phyloP scores from a whole-genome alignment of 2,113 vertebrate genomes.

The Otus sunia region DNA sequence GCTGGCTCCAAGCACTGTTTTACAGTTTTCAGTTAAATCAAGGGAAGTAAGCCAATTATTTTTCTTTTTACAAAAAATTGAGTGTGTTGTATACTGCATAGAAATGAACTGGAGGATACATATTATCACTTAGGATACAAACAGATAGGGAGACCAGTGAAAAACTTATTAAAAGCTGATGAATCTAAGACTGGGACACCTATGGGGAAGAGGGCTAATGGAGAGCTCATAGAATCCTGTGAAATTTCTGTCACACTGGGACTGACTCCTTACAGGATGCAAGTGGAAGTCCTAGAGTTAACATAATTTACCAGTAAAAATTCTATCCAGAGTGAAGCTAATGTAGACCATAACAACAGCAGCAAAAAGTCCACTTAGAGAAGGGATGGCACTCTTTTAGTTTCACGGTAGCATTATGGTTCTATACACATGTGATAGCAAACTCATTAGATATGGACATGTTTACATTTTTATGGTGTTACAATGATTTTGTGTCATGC shows the following conservation, averaged over 20 bases:
- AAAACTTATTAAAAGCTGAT: not conserved
- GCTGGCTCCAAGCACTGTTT: not conserved
- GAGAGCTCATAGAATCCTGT: not conserved
- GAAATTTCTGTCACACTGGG: not conserved
- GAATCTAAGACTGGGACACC: not conserved
- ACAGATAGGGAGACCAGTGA: not conserved
- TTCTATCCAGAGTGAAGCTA: not conserved
- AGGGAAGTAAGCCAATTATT: not conserved
- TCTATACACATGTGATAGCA: not conserved
- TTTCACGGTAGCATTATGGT: no score
- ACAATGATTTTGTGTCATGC: accelerated
- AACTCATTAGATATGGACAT: not conserved
- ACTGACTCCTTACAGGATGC: not conserved
- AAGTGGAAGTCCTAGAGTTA: not conserved
- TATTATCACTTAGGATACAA: not conserved
- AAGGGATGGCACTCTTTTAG: accelerated
- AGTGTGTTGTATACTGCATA: not conserved
- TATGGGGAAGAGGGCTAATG: not conserved
- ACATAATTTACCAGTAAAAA: not conserved
- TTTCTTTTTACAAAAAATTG: not conserved
- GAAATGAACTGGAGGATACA: not conserved
- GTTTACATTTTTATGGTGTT: not conserved
- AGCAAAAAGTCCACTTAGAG: not conserved
- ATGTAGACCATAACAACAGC: accelerated
- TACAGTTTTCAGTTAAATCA: not conserved